phyloP scores from a whole-genome alignment of 2,113 vertebrate species.

The Oncorhynchus clarkii region DNA sequence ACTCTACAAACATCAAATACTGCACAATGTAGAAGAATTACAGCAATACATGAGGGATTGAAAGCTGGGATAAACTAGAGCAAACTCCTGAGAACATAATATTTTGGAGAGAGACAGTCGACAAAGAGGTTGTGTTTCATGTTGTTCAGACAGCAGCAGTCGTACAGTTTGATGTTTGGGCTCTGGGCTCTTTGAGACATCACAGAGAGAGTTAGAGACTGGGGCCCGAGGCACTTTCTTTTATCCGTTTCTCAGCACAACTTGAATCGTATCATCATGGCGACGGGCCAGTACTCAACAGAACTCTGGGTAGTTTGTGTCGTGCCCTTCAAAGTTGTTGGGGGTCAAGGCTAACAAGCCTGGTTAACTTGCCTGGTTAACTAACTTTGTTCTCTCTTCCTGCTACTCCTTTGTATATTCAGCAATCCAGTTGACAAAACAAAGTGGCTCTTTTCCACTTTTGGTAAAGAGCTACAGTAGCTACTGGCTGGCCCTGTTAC shows the following conservation, averaged over 20 bases:
- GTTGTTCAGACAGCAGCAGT: constrained; percentile 19
- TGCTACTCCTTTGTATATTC: too few relatives aligned
- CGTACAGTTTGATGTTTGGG: constrained; percentile 38
- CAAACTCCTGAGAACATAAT: constrained; percentile 9
- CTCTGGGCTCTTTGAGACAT: constrained; percentile 19
- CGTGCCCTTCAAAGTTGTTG: neutral
- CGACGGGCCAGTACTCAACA: neutral
- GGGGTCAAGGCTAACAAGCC: too few relatives aligned
- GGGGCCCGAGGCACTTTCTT: constrained; percentile 23
- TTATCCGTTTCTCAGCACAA: constrained; percentile 34
- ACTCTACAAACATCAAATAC: neutral
- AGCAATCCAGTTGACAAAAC: too few relatives aligned
- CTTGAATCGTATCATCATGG: too few relatives aligned
- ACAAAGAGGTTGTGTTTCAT: constrained; percentile 41
- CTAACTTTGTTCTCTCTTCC: neutral
- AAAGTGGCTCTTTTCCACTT: too few relatives aligned
- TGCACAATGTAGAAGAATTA: neutral
- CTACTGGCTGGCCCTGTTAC: too few relatives aligned
- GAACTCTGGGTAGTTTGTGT: constrained; percentile 1
- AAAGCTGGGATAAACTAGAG: neutral
- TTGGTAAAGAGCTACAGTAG: too few relatives aligned
- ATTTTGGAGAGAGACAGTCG: neutral
- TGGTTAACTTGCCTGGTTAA: too few relatives aligned
- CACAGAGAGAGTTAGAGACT: constrained; percentile 13
- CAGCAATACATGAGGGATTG: neutral